Evolutionary conservation across 2,888 invertebrate species (phyloP).

Genomic region (Epistrophella euchroma): DNA sequence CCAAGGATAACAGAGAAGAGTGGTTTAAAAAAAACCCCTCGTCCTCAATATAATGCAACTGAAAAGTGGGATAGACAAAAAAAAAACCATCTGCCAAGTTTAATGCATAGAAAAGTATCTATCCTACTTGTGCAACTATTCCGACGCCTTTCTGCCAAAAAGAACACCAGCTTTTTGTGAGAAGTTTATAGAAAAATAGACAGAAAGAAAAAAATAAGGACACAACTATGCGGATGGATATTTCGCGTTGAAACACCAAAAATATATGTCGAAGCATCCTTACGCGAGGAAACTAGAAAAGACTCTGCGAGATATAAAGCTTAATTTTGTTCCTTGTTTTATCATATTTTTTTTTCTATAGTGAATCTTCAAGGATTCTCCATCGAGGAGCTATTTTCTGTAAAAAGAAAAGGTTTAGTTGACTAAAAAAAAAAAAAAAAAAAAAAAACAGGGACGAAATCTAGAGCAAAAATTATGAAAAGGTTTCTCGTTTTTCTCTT

Average conservation of each 20-base stretch:
- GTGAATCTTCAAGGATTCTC: slow-evolving; percentile 51
- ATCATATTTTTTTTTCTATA: slow-evolving; percentile 33
- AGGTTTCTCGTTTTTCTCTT: slow-evolving; percentile 27
- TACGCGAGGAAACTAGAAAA: slow-evolving; percentile 9
- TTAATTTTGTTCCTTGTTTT: slow-evolving; percentile 38
- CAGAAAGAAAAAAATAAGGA: slow-evolving; percentile 27
- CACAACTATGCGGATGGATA: slow-evolving; percentile 56
- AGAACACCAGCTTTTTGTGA: slow-evolving; percentile 31
- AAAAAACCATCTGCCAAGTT: slow-evolving; percentile 37
- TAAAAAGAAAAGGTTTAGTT: slow-evolving; percentile 8
- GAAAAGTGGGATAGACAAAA: slow-evolving; percentile 10
- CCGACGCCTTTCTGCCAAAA: slow-evolving; percentile 43
- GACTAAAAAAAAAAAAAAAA: neutral
- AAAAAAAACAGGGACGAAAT: slow-evolving; percentile 40
- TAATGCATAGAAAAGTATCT: slow-evolving; percentile 45
- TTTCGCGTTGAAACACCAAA: slow-evolving; percentile 52
- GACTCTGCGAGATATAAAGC: slow-evolving; percentile 35
- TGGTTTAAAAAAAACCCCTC: slow-evolving; percentile 2
- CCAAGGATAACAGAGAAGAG: slow-evolving; percentile 27
- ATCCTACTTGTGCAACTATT: slow-evolving; percentile 35
- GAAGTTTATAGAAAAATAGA: slow-evolving; percentile 21
- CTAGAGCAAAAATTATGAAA: slow-evolving; percentile 66
- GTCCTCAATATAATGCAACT: slow-evolving; percentile 42
- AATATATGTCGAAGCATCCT: slow-evolving; percentile 55
- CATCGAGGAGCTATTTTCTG: slow-evolving; percentile 32